Percentiles rank a stretch among this genome's conserved stretches.
Evolutionary conservation across 53 echinoderm and acorn worm species (phyloP).

Genomic region (Antedon mediterranea): DNA sequence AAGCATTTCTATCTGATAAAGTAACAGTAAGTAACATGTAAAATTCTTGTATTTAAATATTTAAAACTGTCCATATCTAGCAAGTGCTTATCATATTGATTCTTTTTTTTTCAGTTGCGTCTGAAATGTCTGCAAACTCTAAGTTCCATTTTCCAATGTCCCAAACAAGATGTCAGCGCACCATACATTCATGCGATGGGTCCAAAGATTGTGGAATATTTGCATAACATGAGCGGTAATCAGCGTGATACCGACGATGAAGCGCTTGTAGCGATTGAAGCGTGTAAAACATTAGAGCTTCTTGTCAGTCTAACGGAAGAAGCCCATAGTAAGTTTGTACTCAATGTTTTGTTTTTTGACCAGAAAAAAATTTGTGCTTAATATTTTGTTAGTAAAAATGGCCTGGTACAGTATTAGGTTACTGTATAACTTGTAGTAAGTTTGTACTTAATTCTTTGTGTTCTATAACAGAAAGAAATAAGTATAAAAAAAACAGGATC

Average conservation of each 20-base stretch:
- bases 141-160: slow-evolving; percentile 77
- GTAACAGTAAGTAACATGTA: slow-evolving; percentile 77
- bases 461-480: too few relatives aligned
- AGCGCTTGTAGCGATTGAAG: slow-evolving; percentile 74
- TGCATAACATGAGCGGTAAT: slow-evolving; percentile 52
- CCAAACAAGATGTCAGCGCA: slow-evolving; percentile 67
- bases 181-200: slow-evolving; percentile 93
- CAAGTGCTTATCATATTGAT: background rate
- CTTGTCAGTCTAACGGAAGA: slow-evolving; percentile 83
- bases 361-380: too few relatives aligned
- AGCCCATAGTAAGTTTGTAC: slow-evolving; percentile 83
- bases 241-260: slow-evolving; percentile 60
- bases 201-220: slow-evolving; percentile 74
- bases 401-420: too few relatives aligned
- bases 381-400: too few relatives aligned
- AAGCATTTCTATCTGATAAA: slow-evolving; percentile 68
- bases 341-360: too few relatives aligned
- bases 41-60: background rate
- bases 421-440: too few relatives aligned
- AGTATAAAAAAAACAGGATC: too few relatives aligned
- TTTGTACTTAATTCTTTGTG: too few relatives aligned
- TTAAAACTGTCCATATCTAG: background rate
- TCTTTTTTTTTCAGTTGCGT: slow-evolving; percentile 42
- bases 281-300: slow-evolving; percentile 60
- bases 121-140: slow-evolving; percentile 82